These are phyloP conservation scores for Catagonus wagneri DNA, from an alignment of 2,113 vertebrate genomes.

Conservation along the genomic window DNA sequence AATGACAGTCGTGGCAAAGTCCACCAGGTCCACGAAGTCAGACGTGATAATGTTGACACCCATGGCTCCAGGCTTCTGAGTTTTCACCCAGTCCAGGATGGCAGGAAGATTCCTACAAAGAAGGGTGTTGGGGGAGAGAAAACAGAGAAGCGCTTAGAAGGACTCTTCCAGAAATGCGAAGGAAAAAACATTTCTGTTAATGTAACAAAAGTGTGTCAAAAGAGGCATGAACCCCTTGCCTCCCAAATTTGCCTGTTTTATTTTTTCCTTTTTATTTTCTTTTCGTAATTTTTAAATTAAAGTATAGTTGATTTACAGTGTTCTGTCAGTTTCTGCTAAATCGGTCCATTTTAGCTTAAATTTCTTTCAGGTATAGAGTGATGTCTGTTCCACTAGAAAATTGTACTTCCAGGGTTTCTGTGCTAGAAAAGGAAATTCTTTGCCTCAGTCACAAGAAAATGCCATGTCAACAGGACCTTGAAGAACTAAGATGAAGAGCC, in stretches of 20 bases:
- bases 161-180: background rate
- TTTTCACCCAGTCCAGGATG: constrained; percentile 97
- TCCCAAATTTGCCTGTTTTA: background rate
- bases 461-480: background rate
- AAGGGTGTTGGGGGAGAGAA: background rate
- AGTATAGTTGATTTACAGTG: no score
- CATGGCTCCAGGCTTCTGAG: constrained; percentile 93
- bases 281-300: no score
- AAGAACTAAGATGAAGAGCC: background rate
- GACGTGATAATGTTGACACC: constrained; percentile 99
- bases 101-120: constrained; percentile 93
- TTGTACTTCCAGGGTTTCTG: background rate
- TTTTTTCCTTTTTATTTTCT: no score
- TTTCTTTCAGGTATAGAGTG: background rate
- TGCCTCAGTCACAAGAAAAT: background rate
- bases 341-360: background rate
- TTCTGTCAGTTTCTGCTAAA: background rate
- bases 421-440: background rate
- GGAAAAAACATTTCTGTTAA: background rate
- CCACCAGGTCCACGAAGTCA: constrained; percentile 98
- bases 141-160: constrained; percentile 6
- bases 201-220: background rate
- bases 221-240: background rate
- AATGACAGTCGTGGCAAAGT: constrained; percentile 97
- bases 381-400: background rate